Base-by-base conservation (phyloP, 2,113 vertebrate genomes). In the Acinonyx jubatus region DNA sequence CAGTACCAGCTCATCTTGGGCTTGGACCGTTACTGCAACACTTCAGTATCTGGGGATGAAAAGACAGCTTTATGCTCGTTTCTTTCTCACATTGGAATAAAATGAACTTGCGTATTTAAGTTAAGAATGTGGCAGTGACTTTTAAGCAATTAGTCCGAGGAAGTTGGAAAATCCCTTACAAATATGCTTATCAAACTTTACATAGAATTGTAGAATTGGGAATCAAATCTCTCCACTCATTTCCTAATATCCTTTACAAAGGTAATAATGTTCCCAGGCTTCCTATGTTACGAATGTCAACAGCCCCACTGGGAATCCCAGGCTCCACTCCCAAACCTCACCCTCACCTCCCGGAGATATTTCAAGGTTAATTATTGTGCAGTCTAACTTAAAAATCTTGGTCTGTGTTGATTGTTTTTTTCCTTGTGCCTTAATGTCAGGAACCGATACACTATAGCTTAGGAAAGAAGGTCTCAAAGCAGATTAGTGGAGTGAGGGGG, bases 81-180 rank as follows among this genome's bases (percentile, higher is more conserved):
- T 76, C 21, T 80, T 85, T 89, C 57, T 78, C 73, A 91, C 66
- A n/a, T 71, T 45, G 91, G 14, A 36, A 93, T 73, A 80, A 71
- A 93, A 89, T 57, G 31, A 97, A 73, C 57, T 96, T 93, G n/a
- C 18, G 21, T 86, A 52, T 63, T 88, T 63, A 92, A 97, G 92
- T 85, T 68, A 36, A 94, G 41, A 89, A 91, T 50, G 48, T 57
- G 38, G 23, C 83, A 11, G 92, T 96, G 74, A 33, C 21, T 84
- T 95, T 93, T n/a, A 89, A 90, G 63, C 78, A 96, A 86, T 96
- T 74, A 86, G 45, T 29, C 25, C 36, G 69, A 89, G 45, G 91
- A 97, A 92, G 10, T 45, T 82, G 29, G 69, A 91, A 94, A 97
- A 57, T 89, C 27, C 0, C 89, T 93, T 91, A 69, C 73, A 84